Evolutionary conservation across 2,888 invertebrate genomes (phyloP).

Genomic region (Hanleya hanleyi): DNA sequence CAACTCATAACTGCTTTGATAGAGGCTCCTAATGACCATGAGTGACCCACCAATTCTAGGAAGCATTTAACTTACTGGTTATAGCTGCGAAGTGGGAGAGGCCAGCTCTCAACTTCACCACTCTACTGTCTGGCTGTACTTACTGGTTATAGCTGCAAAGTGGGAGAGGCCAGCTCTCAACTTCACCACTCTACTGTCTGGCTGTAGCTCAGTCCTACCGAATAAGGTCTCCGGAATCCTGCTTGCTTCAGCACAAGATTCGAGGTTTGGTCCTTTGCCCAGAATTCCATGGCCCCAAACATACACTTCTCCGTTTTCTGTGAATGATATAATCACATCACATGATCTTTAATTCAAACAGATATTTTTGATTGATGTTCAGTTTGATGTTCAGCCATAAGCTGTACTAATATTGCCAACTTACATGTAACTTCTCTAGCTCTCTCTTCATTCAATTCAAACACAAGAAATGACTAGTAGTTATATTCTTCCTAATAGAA

Average conservation of each 20-base stretch:
- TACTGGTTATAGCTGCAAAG: slow-evolving; percentile 86
- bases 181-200: slow-evolving; percentile 78
- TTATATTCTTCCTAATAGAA: no score
- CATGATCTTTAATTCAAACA: neutral
- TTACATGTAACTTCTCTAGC: no score
- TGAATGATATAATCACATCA: slow-evolving; percentile 35
- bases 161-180: slow-evolving; percentile 76
- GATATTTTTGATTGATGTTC: neutral
- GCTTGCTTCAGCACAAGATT: slow-evolving; percentile 80
- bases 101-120: slow-evolving; percentile 73
- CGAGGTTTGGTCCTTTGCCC: slow-evolving; percentile 88
- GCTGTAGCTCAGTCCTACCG: slow-evolving; percentile 88
- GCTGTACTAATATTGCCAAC: neutral
- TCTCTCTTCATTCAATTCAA: no score
- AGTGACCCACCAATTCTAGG: no score
- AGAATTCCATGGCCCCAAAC: slow-evolving; percentile 96
- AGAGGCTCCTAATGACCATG: no score
- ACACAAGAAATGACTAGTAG: no score
- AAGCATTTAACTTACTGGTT: slow-evolving; percentile 78
- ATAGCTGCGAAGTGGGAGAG: slow-evolving; percentile 85
- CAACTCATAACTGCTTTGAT: no score
- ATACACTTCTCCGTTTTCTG: slow-evolving; percentile 88
- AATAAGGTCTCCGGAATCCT: slow-evolving; percentile 87
- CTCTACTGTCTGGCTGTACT: slow-evolving; percentile 77
- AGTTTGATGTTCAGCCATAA: neutral